These are phyloP conservation scores for Nematopogon swammerdamellus DNA, from an alignment of 2,888 invertebrate genomes.

Conservation along the genomic window DNA sequence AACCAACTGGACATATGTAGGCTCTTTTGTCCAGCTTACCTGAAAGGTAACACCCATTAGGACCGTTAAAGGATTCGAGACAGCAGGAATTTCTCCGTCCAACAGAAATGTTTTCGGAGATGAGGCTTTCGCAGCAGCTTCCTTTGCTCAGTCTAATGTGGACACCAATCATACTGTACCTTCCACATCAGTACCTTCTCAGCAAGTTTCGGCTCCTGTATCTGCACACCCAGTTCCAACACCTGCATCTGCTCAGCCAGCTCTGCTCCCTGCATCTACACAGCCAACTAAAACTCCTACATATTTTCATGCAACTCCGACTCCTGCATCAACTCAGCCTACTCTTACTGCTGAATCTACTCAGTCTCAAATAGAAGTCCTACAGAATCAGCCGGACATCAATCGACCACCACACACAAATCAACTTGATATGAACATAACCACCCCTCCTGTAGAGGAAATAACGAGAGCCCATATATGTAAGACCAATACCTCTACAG, in stretches of 20 bases:
- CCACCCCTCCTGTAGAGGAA: not conserved
- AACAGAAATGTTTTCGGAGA: slow-evolving; percentile 11
- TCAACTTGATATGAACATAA: slow-evolving; percentile 5
- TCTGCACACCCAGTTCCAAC: not conserved
- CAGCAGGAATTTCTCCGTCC: slow-evolving; percentile 10
- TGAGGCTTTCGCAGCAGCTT: slow-evolving; percentile 10
- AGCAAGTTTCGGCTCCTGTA: slow-evolving; percentile 1
- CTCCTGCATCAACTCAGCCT: not conserved
- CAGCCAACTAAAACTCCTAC: no score
- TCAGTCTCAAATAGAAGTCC: not conserved
- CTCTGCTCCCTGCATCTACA: no score
- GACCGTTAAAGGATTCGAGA: slow-evolving; percentile 8
- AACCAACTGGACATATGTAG: slow-evolving; percentile 15
- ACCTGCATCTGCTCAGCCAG: not conserved
- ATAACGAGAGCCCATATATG: not conserved
- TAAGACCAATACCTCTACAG: slow-evolving; percentile 1
- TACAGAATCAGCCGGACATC: slow-evolving; percentile 2
- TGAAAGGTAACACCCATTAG: slow-evolving; percentile 11
- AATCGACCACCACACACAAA: slow-evolving; percentile 2
- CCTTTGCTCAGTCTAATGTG: slow-evolving; percentile 5
- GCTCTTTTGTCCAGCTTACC: slow-evolving; percentile 15
- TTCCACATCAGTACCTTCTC: slow-evolving; percentile 2
- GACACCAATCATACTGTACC: slow-evolving; percentile 1
- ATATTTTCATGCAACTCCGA: no score
- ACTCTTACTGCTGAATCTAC: no score